Conservation (phyloP, 1,140 invertebrate genomes). For the Triops cancriformis region DNA sequence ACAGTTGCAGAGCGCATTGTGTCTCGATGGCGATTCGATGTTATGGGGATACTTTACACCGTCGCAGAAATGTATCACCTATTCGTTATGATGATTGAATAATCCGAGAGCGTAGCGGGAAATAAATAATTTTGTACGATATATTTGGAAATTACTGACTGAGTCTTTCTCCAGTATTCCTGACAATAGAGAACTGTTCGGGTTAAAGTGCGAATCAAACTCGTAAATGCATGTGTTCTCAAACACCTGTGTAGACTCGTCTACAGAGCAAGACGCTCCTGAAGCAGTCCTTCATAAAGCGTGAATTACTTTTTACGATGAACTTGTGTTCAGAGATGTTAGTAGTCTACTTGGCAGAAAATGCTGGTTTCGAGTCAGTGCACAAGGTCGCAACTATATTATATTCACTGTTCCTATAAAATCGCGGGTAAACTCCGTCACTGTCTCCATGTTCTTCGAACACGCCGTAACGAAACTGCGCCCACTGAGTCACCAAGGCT, state of each 20-base stretch:
- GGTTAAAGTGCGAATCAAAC: background rate
- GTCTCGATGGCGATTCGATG: slow-evolving; percentile 37
- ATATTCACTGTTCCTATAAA: slow-evolving; percentile 31
- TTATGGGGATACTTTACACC: slow-evolving; percentile 35
- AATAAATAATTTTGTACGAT: too few relatives aligned
- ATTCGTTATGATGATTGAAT: background rate
- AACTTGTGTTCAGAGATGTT: too few relatives aligned
- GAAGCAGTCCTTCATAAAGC: background rate
- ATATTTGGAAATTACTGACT: background rate
- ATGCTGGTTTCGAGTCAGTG: background rate
- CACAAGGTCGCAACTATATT: background rate
- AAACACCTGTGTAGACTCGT: background rate
- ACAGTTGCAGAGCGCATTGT: slow-evolving; percentile 41
- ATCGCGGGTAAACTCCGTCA: slow-evolving; percentile 35
- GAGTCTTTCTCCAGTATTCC: background rate
- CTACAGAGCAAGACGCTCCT: background rate
- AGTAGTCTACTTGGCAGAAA: background rate
- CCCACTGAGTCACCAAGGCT: slow-evolving; percentile 43
- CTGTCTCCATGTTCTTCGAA: slow-evolving; percentile 42
- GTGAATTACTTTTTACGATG: background rate
- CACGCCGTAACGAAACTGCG: slow-evolving; percentile 43
- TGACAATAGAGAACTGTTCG: background rate
- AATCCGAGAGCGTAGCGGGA: too few relatives aligned
- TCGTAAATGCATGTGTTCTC: background rate
- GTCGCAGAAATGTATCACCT: slow-evolving; percentile 38